A percentile compares a stretch with the other conserved stretches of the same genome.
phyloP scores from a whole-genome alignment of 2,888 invertebrate genomes.

The Chymomyza caudatula region DNA sequence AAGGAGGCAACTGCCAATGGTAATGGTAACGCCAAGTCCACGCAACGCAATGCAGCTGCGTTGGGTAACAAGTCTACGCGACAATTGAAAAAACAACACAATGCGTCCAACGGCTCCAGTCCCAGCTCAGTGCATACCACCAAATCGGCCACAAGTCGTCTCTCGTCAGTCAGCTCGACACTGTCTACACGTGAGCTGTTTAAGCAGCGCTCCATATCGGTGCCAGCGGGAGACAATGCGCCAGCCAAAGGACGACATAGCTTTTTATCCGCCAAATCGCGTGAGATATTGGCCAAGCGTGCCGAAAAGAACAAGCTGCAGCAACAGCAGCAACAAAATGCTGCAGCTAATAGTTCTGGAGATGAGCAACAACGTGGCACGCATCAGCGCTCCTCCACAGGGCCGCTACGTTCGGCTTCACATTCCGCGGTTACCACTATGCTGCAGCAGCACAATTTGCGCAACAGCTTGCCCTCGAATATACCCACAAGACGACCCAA shows the following conservation, averaged over 20 bases:
- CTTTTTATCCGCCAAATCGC: conserved; percentile 77
- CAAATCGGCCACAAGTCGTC: conserved; percentile 75
- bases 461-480: conserved; percentile 74
- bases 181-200: conserved; percentile 75
- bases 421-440: conserved; percentile 69
- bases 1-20: neutral
- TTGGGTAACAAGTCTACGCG: conserved; percentile 53
- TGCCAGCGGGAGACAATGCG: conserved; percentile 66
- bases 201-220: conserved; percentile 77
- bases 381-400: conserved; percentile 47
- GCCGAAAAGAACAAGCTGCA: conserved; percentile 75
- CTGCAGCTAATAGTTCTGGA: conserved; percentile 46
- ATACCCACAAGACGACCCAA: conserved; percentile 76
- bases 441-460: conserved; percentile 64
- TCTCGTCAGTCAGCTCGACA: conserved; percentile 76
- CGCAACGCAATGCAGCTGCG: conserved; percentile 43
- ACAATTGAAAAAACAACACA: conserved; percentile 69
- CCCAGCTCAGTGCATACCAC: conserved; percentile 77
- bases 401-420: conserved; percentile 70
- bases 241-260: conserved; percentile 68
- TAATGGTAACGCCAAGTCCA: conserved; percentile 17
- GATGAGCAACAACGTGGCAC: conserved; percentile 53
- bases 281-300: conserved; percentile 77
- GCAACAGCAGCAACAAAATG: conserved; percentile 61
- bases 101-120: conserved; percentile 76